Evolutionary conservation across 2,888 invertebrate genomes (phyloP), one percentile per base, ranked within the genome.

Genomic region (Polydrusus tereticollis): DNA sequence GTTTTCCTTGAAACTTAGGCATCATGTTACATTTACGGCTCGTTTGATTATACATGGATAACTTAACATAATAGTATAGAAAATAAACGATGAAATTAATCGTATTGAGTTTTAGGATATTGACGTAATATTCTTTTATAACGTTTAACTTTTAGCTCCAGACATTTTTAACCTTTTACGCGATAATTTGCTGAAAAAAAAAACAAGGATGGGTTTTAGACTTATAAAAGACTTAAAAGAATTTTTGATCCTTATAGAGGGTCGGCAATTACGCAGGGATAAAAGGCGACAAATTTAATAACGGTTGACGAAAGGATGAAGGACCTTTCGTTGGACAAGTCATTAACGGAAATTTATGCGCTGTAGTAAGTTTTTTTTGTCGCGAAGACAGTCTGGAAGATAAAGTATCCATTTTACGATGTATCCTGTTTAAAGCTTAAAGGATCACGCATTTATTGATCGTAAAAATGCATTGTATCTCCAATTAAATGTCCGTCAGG

Each of bases 1-100:
- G 67, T 67, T 66, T 60, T 18, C 47, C 63, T 67, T 67, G 57
- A 62, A 72, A 63, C 67, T 72, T 36, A 7, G 26, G 7, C n/a
- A n/a, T n/a, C n/a, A n/a, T n/a, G n/a, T n/a, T n/a, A n/a, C n/a
- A n/a, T n/a, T n/a, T n/a, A n/a, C n/a, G n/a, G n/a, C n/a, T n/a
- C n/a, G n/a, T n/a, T n/a, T n/a, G n/a, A n/a, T n/a, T n/a, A n/a
- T n/a, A n/a, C n/a, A n/a, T n/a, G n/a, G n/a, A n/a, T n/a, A n/a
- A n/a, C n/a, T 7, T 29, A 5, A 29, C 29, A 29, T 5, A 29
- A 29, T 5, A 29, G 4, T 29, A 29, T 5, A 4, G 7, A 29
- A 29, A 29, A 29, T 29, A 29, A 29, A 29, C 29, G 29, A 29
- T 7, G 7, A 29, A 7, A 7, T 29, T 7, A 5, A 29, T 7